Conservation (phyloP, 2,113 vertebrate species). For the Toxotes chatareus region DNA sequence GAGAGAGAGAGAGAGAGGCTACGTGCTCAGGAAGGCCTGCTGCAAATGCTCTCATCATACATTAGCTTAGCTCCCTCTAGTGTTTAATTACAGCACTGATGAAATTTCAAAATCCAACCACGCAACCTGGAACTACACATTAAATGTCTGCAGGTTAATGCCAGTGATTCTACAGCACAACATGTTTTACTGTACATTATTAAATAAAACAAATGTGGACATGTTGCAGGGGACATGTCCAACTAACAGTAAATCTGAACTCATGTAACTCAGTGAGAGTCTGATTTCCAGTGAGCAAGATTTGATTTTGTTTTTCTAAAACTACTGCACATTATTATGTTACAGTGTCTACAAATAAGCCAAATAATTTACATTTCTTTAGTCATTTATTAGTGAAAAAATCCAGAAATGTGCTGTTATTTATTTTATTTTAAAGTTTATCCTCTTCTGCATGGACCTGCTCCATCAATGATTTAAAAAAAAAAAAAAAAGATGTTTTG, state of each 20-base stretch:
- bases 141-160: not conserved
- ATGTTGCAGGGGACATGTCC: not conserved
- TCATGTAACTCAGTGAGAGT: not conserved
- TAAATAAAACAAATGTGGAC: not conserved
- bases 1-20: not conserved
- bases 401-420: not conserved
- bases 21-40: conserved; percentile 54
- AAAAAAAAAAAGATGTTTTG: too few relatives aligned
- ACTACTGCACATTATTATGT: not conserved
- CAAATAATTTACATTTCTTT: too few relatives aligned
- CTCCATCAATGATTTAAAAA: too few relatives aligned
- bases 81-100: conserved; percentile 69
- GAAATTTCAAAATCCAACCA: not conserved
- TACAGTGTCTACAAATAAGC: not conserved
- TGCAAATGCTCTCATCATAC: conserved; percentile 65
- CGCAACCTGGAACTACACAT: not conserved
- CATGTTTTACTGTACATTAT: too few relatives aligned
- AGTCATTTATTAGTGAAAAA: too few relatives aligned
- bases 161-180: too few relatives aligned
- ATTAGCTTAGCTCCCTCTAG: conserved; percentile 98
- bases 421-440: not conserved
- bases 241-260: too few relatives aligned
- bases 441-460: not conserved
- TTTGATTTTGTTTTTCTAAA: not conserved
- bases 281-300: not conserved